A percentile compares a stretch with the other conserved stretches of the same genome.
Conservation (phyloP, 2,113 vertebrate species). For the Periophthalmodon schlosseri region DNA sequence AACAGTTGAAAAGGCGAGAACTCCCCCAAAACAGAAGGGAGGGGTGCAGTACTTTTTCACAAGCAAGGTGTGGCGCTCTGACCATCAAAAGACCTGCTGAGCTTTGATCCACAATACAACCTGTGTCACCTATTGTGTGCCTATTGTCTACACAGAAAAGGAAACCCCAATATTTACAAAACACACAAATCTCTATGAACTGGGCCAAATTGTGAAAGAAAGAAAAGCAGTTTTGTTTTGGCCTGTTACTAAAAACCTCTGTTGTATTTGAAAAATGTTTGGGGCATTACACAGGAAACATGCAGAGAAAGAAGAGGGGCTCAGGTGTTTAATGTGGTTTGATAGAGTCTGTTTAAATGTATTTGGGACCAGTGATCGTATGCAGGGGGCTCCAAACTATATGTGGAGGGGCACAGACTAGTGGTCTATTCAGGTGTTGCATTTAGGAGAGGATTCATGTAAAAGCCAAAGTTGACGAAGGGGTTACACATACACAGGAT, state of each 20-base stretch:
- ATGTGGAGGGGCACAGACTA: too few species aligned
- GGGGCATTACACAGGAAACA: neutral
- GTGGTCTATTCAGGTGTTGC: too few species aligned
- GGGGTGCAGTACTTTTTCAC: neutral
- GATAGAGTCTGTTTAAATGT: neutral
- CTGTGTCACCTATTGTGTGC: neutral
- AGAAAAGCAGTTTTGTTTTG: neutral
- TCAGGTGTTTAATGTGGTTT: neutral
- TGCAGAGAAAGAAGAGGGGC: neutral
- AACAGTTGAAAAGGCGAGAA: neutral
- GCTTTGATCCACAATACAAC: neutral
- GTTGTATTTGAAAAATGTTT: neutral
- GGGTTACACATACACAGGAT: too few species aligned
- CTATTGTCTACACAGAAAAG: neutral
- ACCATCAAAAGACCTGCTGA: neutral
- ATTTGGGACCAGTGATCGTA: neutral
- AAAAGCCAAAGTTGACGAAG: too few species aligned
- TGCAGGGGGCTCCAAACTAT: too few species aligned
- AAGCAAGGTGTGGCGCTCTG: neutral
- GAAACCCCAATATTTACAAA: slow-evolving; percentile 1
- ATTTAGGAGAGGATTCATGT: too few species aligned
- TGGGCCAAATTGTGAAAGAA: neutral
- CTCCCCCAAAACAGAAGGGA: neutral
- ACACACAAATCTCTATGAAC: neutral
- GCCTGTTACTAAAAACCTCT: neutral